Conservation (phyloP, 2,113 vertebrate genomes). For the Arenaria interpres region DNA sequence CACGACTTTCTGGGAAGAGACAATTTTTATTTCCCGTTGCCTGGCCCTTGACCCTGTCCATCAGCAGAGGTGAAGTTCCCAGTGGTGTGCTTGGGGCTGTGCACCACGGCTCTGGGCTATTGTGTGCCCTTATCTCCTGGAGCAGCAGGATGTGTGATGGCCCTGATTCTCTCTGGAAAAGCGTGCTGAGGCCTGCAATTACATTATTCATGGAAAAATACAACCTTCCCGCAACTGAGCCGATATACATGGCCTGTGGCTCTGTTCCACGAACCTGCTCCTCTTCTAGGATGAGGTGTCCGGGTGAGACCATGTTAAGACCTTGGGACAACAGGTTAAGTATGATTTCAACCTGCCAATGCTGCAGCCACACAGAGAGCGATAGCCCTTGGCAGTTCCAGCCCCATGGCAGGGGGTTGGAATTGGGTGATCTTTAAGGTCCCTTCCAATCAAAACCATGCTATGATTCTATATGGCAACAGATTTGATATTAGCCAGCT, state of each 20-base stretch:
- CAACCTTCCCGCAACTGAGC: neutral
- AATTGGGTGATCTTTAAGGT: too few relatives aligned
- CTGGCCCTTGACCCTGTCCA: neutral
- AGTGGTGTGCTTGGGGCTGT: neutral
- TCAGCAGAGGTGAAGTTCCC: neutral
- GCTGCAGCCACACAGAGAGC: neutral
- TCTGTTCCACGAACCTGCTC: neutral
- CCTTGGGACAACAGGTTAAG: neutral
- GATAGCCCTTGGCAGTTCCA: neutral
- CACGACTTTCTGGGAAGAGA: neutral
- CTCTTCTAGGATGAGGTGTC: neutral
- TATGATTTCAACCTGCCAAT: neutral
- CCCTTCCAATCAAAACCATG: too few relatives aligned
- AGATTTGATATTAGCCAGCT: neutral
- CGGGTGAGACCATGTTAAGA: neutral
- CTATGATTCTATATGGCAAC: neutral
- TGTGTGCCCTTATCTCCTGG: conserved; percentile 23
- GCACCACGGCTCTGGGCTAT: neutral
- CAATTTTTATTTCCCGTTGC: neutral
- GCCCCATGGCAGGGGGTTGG: too few relatives aligned
- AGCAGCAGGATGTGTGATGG: conserved; percentile 39
- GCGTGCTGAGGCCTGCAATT: neutral
- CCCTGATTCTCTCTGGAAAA: conserved; percentile 1
- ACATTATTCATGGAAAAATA: conserved; percentile 33
- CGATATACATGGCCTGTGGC: neutral